A percentile compares a stretch with the other conserved stretches of the same genome.
Evolutionary conservation across 2,888 invertebrate genomes (phyloP).

Genomic region (Chloromyia formosa): DNA sequence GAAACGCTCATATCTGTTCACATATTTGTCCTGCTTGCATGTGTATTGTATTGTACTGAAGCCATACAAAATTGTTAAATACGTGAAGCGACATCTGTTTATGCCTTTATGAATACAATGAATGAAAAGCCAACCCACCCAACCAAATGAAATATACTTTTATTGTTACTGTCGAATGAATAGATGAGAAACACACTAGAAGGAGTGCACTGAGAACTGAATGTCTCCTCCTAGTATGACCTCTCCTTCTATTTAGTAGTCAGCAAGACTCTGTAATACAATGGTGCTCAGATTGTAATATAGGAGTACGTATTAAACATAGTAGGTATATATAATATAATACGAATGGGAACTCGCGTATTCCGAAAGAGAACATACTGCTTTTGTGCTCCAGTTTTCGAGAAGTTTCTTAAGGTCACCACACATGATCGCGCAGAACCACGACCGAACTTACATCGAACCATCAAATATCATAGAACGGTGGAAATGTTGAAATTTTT

Average conservation of each 20-base stretch:
- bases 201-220: neutral
- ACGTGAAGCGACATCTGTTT: slow-evolving; percentile 42
- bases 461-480: too few species aligned
- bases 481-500: too few species aligned
- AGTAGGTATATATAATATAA: neutral
- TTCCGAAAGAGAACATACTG: too few species aligned
- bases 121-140: slow-evolving; percentile 30
- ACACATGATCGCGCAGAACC: too few species aligned
- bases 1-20: slow-evolving; percentile 26
- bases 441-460: too few species aligned
- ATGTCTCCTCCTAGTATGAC: neutral
- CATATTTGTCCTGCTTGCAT: slow-evolving; percentile 20
- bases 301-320: neutral
- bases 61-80: slow-evolving; percentile 22
- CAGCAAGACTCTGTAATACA: neutral
- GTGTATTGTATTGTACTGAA: neutral
- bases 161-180: slow-evolving; percentile 35
- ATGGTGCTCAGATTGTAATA: neutral
- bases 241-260: neutral
- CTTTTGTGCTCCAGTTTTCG: too few species aligned
- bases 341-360: too few species aligned
- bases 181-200: neutral
- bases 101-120: slow-evolving; percentile 36
- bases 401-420: too few species aligned
- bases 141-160: slow-evolving; percentile 39